phyloP scores from a whole-genome alignment of 2,888 invertebrate genomes.

The Pandemis heparana region DNA sequence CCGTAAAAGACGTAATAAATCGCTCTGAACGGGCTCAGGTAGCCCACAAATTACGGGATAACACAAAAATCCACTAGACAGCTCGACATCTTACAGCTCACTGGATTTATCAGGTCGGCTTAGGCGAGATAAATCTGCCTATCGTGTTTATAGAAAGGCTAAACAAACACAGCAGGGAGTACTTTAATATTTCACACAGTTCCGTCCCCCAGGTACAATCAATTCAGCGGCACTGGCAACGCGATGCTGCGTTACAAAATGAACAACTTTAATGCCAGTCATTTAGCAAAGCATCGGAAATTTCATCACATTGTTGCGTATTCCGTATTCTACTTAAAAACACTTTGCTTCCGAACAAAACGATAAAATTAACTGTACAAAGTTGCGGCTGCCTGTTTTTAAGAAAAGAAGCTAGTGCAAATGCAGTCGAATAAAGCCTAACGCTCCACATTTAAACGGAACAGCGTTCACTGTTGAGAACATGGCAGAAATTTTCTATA shows the following conservation, averaged over 20 bases:
- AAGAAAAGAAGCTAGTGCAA: not conserved
- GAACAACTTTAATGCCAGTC: not conserved
- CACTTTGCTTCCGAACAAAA: not conserved
- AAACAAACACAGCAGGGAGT: slow-evolving; percentile 8
- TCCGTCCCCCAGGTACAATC: not conserved
- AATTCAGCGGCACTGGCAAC: not conserved
- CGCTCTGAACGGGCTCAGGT: slow-evolving; percentile 34
- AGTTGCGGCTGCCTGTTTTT: not conserved
- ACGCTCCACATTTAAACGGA: slow-evolving; percentile 11
- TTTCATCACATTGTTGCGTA: not conserved
- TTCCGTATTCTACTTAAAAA: slow-evolving; percentile 1
- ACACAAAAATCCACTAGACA: slow-evolving; percentile 31
- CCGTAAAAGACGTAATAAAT: slow-evolving; percentile 29
- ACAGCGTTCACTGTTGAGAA: slow-evolving; percentile 14
- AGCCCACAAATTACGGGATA: slow-evolving; percentile 23
- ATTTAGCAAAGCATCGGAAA: not conserved
- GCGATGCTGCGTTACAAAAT: not conserved
- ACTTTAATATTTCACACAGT: slow-evolving; percentile 7
- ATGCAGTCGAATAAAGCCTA: slow-evolving; percentile 28
- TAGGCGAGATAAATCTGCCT: slow-evolving; percentile 33
- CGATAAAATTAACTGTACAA: not conserved
- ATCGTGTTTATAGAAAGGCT: slow-evolving; percentile 24
- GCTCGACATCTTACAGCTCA: slow-evolving; percentile 31
- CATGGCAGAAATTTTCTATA: slow-evolving; percentile 23
- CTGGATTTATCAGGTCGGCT: slow-evolving; percentile 24